Conservation (phyloP, 2,113 vertebrate species). For the Triplophysa siluroides region DNA sequence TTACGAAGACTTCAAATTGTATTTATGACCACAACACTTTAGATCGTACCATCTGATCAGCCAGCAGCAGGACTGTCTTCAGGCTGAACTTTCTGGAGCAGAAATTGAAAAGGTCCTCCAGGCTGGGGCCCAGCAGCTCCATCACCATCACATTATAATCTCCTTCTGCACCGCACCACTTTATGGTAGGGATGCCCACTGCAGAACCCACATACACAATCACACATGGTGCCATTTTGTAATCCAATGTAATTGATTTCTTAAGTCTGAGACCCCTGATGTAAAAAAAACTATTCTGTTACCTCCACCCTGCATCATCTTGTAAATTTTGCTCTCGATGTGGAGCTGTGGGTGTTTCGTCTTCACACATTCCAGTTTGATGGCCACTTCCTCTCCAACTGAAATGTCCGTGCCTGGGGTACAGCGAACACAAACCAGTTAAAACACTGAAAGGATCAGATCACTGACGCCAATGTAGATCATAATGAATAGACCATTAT, state of each 20-base stretch:
- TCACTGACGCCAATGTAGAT: conserved; percentile 4
- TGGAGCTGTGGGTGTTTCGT: conserved; percentile 92
- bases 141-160: conserved; percentile 99
- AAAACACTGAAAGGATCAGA: conserved; percentile 21
- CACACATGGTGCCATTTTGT: background rate
- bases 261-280: background rate
- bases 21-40: background rate
- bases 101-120: conserved; percentile 96
- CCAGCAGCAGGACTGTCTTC: conserved; percentile 78
- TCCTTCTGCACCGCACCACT: conserved; percentile 96
- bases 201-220: conserved; percentile 12
- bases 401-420: conserved; percentile 86
- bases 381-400: conserved; percentile 88
- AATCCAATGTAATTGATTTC: background rate
- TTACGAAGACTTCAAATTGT: too few relatives aligned
- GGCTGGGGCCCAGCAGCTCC: conserved; percentile 92
- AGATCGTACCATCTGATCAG: conserved; percentile 51
- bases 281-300: conserved; percentile 44
- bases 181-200: conserved; percentile 95
- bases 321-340: conserved; percentile 95
- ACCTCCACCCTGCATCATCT: conserved; percentile 95
- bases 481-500: conserved; percentile 1
- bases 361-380: conserved; percentile 92
- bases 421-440: background rate
- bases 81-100: conserved; percentile 93